Base-by-base conservation (phyloP, 2,113 vertebrate species). In the Datnioides undecimradiatus region DNA sequence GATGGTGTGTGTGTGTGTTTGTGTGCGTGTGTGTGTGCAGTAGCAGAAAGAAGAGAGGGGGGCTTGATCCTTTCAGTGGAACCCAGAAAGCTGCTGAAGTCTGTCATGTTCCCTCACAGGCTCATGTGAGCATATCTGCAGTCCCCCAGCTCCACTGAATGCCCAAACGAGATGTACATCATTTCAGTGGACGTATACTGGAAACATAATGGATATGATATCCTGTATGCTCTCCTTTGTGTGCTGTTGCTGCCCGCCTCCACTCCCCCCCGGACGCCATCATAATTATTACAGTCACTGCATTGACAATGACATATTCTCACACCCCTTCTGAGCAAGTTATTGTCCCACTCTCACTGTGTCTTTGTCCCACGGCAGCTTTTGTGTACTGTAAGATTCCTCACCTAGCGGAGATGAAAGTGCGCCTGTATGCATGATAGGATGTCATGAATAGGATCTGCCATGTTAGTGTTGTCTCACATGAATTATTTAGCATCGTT, bases 401-500 rank as follows among this genome's bases (percentile, higher is more conserved):
- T 92, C 89, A 92, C 90, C 91, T 90, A 79, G 89, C 63, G 6
- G 62, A 90, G 91, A 91, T 90, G 84, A 92, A 88, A 92, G 90
- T 90, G 84, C 57, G 74, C 40, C 77, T 84, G 72, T 85, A 88
- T 82, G 87, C 88, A 84, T 89, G 86, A 90, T 80, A 63, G 91
- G 85, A 82, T 88, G 91, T 88, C 87, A 84, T 92, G 93, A 94
- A 94, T 93, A 86, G 90, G 88, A 87, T 87, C 92, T 91, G 91
- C 88, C 92, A 91, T 88, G 90, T 93, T 92, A 90, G 88, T 85
- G 91, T 92, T 91, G 91, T 92, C 90, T 90, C 88, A 86, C 87
- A 93, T 94, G 93, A 92, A 94, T 94, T 93, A 94, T 93, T 94
- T 90, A 93, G 85, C 90, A 91, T 91, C 65, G 71, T 55, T 94